Base-by-base conservation (phyloP, 1,140 invertebrate genomes). In the Brachionus plicatilis region DNA sequence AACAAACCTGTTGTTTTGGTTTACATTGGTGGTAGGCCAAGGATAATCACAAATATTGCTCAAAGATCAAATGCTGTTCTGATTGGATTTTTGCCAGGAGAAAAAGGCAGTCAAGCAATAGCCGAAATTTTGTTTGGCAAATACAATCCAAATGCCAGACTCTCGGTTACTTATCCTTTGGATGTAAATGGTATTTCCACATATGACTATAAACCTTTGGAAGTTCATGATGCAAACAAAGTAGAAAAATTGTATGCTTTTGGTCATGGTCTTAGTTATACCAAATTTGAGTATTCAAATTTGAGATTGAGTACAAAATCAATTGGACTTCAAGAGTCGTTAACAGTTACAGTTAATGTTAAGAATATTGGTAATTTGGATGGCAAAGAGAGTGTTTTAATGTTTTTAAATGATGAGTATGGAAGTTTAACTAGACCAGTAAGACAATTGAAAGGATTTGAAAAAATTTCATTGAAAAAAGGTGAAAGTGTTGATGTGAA, bases 181-280 rank as follows among this genome's bases (percentile, higher is more conserved):
- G n/a, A 78, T 29, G 17, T 20, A 29, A 50, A 78, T 33, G 45
- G 45, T 14, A 14, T 53, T 11, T 24, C 75, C 37, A 78, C 75
- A 1, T 78, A 78, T 53, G 75, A 78, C 33, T 56, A 78, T 20
- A 53, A 78, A 20, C 45, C 45, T 27, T 27, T 33, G 12, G 75
- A 78, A 78, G 11, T 78, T 50, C 12, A 5, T 29, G 45, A 53
- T 53, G 47, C 27, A 27, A 78, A 78, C 17, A 8, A 8, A 29
- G 45, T 78, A 2, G 20, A 50, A 33, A 14, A 29, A 2, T 27
- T 53, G 12, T 78, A 53, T 78, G 11, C 45, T 7, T 78, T 78
- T 33, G 75, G 75, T 14, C 75, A 78, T 78, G 75, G 75, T 11
- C 33, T 78, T 1, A 53, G 45, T 29, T 78, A 53, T 29, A 78